These are phyloP conservation scores for Trissolcus japonicus DNA, from an alignment of 2,888 invertebrate genomes.

Conservation along the genomic window DNA sequence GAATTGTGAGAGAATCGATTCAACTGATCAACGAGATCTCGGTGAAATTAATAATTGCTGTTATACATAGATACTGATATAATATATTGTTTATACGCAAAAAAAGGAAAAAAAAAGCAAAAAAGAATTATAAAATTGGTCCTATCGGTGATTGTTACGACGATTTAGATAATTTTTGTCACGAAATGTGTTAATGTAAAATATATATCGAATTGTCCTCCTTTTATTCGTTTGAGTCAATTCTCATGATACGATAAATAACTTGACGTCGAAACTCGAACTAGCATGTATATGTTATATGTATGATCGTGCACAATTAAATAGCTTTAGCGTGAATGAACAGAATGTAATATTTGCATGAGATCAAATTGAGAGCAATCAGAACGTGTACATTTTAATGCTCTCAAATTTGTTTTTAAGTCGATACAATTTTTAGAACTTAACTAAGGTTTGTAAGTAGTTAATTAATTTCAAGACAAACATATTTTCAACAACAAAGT, in stretches of 20 bases:
- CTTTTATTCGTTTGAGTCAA: slow-evolving; percentile 52
- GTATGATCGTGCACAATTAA: slow-evolving; percentile 80
- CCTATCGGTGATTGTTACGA: slow-evolving; percentile 43
- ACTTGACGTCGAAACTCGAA: slow-evolving; percentile 20
- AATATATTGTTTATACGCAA: slow-evolving; percentile 46
- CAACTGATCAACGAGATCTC: slow-evolving; percentile 53
- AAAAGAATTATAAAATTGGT: slow-evolving; percentile 39
- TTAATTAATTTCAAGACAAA: slow-evolving; percentile 53
- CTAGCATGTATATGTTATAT: slow-evolving; percentile 89
- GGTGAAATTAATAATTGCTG: slow-evolving; percentile 32
- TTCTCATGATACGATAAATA: slow-evolving; percentile 31
- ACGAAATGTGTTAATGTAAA: slow-evolving; percentile 25
- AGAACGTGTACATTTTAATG: slow-evolving; percentile 66
- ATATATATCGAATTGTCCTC: slow-evolving; percentile 43
- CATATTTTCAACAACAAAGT: slow-evolving; percentile 17
- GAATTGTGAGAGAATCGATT: slow-evolving; percentile 48
- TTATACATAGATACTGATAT: slow-evolving; percentile 41
- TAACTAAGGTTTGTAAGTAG: slow-evolving; percentile 60
- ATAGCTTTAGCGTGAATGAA: slow-evolving; percentile 70
- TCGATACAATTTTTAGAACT: slow-evolving; percentile 51
- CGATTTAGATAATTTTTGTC: slow-evolving; percentile 23
- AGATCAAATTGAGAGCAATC: slow-evolving; percentile 59
- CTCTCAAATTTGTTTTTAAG: slow-evolving; percentile 52
- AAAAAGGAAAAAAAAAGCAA: background rate
- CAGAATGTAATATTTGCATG: slow-evolving; percentile 68